Evolutionary conservation across 2,113 vertebrate genomes (phyloP).

Genomic region (Pyrgilauda ruficollis): DNA sequence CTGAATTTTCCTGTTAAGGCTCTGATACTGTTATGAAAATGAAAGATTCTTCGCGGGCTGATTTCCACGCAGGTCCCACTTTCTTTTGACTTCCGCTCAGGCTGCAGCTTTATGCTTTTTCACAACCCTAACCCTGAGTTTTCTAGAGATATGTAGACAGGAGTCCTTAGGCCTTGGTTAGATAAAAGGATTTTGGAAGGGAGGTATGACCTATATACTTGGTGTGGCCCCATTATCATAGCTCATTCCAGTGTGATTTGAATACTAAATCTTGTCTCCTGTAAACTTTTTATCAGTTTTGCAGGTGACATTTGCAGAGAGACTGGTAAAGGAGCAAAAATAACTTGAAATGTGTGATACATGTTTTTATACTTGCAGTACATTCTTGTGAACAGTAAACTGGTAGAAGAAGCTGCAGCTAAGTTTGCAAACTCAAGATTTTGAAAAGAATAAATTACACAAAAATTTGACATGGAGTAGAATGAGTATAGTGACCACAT

Average conservation of each 20-base stretch:
- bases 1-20: not conserved
- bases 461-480: not conserved
- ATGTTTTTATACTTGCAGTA: not conserved
- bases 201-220: not conserved
- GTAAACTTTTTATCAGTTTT: not conserved
- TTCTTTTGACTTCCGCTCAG: not conserved
- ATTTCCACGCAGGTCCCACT: not conserved
- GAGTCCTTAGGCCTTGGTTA: not conserved
- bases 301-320: not conserved
- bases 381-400: not conserved
- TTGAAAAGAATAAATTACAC: not conserved
- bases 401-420: not conserved
- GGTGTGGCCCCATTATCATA: not conserved
- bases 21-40: not conserved
- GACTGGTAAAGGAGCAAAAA: not conserved
- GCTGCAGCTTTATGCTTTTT: not conserved
- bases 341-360: not conserved
- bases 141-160: accelerated
- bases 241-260: not conserved
- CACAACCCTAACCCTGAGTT: not conserved
- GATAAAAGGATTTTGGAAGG: not conserved
- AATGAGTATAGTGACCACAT: not conserved
- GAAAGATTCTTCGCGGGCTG: not conserved
- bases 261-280: not conserved
- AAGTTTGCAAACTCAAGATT: not conserved